These are phyloP conservation scores for Melipona bicolor DNA, from an alignment of 2,888 invertebrate species.

Conservation along the genomic window DNA sequence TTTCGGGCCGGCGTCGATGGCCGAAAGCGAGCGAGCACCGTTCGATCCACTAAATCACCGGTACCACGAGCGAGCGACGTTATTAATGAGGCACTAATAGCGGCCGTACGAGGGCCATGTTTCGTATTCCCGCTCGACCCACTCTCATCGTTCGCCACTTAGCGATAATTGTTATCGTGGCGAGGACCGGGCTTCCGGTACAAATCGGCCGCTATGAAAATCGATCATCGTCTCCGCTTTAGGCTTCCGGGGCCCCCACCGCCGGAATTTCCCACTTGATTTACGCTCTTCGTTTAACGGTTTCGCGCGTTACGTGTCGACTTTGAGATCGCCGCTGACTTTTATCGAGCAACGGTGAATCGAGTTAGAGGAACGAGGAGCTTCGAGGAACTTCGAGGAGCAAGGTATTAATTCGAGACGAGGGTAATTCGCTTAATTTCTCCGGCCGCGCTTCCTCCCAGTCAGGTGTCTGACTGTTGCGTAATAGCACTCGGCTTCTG, in stretches of 20 bases:
- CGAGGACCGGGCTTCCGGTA: conserved; percentile 46
- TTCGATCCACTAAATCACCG: conserved; percentile 66
- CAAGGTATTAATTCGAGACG: background rate
- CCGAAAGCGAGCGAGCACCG: background rate
- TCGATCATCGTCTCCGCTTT: conserved; percentile 47
- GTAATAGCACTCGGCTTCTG: background rate
- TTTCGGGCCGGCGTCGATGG: conserved; percentile 24
- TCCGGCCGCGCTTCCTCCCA: background rate
- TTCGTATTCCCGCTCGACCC: conserved; percentile 73
- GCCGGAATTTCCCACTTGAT: conserved; percentile 16
- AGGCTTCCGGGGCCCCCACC: no score
- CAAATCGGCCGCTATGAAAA: conserved; percentile 58
- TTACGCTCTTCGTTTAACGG: conserved; percentile 7
- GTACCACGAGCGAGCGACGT: conserved; percentile 68
- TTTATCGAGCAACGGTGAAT: background rate
- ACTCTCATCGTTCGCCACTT: conserved; percentile 74
- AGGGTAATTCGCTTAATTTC: background rate
- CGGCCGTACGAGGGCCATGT: conserved; percentile 70
- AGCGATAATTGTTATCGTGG: conserved; percentile 71
- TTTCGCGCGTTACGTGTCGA: background rate
- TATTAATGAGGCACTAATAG: conserved; percentile 79
- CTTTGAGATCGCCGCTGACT: background rate
- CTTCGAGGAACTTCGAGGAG: no score
- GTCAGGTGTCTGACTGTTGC: background rate
- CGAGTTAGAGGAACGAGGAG: background rate